Conservation (phyloP, 2,888 invertebrate species). For the Drosophila phalerata region DNA sequence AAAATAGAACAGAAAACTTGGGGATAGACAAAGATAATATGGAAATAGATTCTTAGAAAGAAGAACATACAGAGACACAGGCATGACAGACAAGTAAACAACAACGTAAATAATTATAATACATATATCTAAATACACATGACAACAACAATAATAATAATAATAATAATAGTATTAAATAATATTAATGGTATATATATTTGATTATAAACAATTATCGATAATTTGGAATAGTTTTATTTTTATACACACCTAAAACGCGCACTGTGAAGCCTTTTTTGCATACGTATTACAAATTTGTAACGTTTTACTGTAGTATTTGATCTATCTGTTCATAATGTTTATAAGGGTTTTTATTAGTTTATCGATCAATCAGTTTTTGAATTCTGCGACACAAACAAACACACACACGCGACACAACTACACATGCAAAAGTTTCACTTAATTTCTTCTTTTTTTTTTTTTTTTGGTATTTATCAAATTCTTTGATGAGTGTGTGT, state of each 20-base stretch:
- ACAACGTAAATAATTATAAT: conserved; percentile 29
- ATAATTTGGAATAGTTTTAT: conserved; percentile 56
- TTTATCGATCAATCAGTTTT: conserved; percentile 37
- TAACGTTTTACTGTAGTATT: conserved; percentile 53
- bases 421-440: conserved; percentile 9
- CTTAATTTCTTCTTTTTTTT: neutral
- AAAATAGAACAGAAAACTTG: conserved; percentile 27
- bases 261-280: conserved; percentile 70
- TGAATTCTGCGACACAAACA: conserved; percentile 21
- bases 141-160: conserved; percentile 32
- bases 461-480: conserved; percentile 4
- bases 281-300: conserved; percentile 48
- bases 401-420: conserved; percentile 21
- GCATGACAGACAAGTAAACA: conserved; percentile 43
- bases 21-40: conserved; percentile 11
- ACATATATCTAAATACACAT: conserved; percentile 52
- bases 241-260: conserved; percentile 76
- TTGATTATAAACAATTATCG: conserved; percentile 37
- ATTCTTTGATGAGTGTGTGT: conserved; percentile 8
- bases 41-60: conserved; percentile 23
- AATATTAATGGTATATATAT: conserved; percentile 20
- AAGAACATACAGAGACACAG: conserved; percentile 41
- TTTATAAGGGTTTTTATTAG: conserved; percentile 50
- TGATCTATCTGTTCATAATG: conserved; percentile 39
- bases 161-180: conserved; percentile 7